Conservation (phyloP, 2,888 invertebrate species). For the Opisthograptis luteolata region DNA sequence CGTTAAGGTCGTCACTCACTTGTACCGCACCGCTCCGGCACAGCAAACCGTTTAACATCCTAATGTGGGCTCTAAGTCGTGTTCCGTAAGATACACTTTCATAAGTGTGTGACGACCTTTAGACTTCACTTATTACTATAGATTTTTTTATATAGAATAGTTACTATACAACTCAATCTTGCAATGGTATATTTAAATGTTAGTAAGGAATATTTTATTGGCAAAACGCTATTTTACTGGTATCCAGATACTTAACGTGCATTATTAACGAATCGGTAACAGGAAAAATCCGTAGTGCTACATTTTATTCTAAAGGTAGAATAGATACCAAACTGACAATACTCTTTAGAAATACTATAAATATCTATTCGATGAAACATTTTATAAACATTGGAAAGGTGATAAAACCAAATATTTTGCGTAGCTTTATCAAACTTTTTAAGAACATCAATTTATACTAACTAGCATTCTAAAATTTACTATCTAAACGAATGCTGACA, state of each 20-base stretch:
- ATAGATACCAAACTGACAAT: slow-evolving; percentile 42
- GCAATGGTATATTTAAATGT: background rate
- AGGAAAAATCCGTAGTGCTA: slow-evolving; percentile 48
- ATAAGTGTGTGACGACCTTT: too few relatives aligned
- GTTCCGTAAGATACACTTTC: too few relatives aligned
- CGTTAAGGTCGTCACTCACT: too few relatives aligned
- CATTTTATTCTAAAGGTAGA: slow-evolving; percentile 34
- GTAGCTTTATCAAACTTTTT: slow-evolving; percentile 48
- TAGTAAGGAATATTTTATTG: background rate
- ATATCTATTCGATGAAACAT: slow-evolving; percentile 41
- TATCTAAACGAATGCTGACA: slow-evolving; percentile 78
- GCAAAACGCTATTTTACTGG: slow-evolving; percentile 39
- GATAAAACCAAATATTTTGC: slow-evolving; percentile 38
- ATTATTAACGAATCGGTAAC: slow-evolving; percentile 67
- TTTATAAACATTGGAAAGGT: slow-evolving; percentile 37
- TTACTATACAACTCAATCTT: too few relatives aligned
- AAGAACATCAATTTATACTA: slow-evolving; percentile 78
- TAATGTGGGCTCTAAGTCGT: too few relatives aligned
- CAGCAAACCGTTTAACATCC: too few relatives aligned
- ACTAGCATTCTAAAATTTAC: slow-evolving; percentile 84
- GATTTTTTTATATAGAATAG: too few relatives aligned
- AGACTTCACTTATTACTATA: too few relatives aligned
- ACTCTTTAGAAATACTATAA: slow-evolving; percentile 44
- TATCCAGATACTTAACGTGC: slow-evolving; percentile 61
- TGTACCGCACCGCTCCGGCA: too few relatives aligned